These are phyloP conservation scores for Erinaceus europaeus DNA, from an alignment of 2,113 vertebrate species.

Conservation along the genomic window DNA sequence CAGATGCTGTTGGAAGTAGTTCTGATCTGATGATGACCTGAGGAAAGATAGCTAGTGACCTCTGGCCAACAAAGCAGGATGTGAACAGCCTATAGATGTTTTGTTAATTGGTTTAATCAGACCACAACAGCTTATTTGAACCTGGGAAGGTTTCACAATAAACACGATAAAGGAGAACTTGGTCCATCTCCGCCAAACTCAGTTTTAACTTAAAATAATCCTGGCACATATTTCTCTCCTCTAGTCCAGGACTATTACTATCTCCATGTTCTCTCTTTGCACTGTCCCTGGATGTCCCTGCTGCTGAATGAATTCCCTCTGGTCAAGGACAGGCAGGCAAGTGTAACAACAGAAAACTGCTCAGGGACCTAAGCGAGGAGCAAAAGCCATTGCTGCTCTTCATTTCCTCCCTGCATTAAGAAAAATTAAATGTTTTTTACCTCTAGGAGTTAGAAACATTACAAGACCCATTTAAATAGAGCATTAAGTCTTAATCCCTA, in stretches of 20 bases:
- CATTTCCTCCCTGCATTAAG: slow-evolving; percentile 25
- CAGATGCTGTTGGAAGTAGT: not conserved
- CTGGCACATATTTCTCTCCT: slow-evolving; percentile 10
- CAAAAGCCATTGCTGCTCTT: slow-evolving; percentile 36
- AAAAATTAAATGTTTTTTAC: slow-evolving; percentile 63
- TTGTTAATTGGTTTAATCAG: not conserved
- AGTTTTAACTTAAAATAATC: slow-evolving; percentile 31
- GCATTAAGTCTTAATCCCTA: slow-evolving; percentile 43
- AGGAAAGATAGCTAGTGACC: not conserved
- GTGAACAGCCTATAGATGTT: not conserved
- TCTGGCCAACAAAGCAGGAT: not conserved
- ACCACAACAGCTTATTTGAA: not conserved
- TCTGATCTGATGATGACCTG: not conserved
- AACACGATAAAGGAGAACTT: not conserved
- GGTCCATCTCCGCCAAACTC: slow-evolving; percentile 26
- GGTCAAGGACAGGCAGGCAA: not conserved
- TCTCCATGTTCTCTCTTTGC: not conserved
- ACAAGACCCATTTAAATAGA: slow-evolving; percentile 50
- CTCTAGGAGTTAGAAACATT: slow-evolving; percentile 41
- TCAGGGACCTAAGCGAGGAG: not conserved
- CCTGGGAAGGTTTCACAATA: slow-evolving; percentile 24
- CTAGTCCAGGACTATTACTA: slow-evolving; percentile 11
- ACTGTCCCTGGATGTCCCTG: not conserved
- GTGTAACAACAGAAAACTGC: not conserved
- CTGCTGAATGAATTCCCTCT: not conserved